Evolutionary conservation across 2,113 vertebrate genomes (phyloP), one percentile per base, ranked within the genome.

Genomic region (Choloepus hoffmanni): DNA sequence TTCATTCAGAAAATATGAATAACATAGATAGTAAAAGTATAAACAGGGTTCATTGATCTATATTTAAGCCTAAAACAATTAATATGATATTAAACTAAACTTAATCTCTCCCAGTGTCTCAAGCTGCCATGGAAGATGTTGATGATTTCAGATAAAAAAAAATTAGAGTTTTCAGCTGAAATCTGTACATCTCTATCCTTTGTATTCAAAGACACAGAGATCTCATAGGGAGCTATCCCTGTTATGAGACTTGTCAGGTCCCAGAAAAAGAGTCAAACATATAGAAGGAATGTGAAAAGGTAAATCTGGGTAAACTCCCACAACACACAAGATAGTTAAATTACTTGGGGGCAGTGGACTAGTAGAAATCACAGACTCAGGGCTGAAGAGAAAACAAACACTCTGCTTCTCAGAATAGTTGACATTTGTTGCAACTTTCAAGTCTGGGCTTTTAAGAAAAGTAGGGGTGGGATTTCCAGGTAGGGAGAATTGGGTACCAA

Each of bases 1-100:
- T 95, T 73, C 8, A 40, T n/a, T 76, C 40, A 85, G 26, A 85
- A 96, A 77, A 63, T 48, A 58, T 73, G 28, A 94, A 55, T 50
- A 81, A 40, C 5, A 15, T 16, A n/a, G 19, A 94, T 83, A 74
- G 50, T 11, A 82, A 78, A 82, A 87, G 26, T 21, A 79, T 50
- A 74, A 85, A 60, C 16, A 86, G 1, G 5, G 50, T 67, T 90
- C 19, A 93, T 1, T 91, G 28, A 60, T 58, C 68, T 89, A 68
- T 1, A 53, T 26, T 83, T 79, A 67, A 55, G 76, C 53, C 13
- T 85, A 62, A 73, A 94, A 62, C 21, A 70, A 74, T 74, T 3
- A 87, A 28, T 68, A 94, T 48, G 8, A 74, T 65, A 33, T 55
- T 81, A 89, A 74, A 24, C 40, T 73, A 76, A 95, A 92, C 11